Evolutionary conservation across 2,888 invertebrate genomes (phyloP).

Genomic region (Agrilus mali): DNA sequence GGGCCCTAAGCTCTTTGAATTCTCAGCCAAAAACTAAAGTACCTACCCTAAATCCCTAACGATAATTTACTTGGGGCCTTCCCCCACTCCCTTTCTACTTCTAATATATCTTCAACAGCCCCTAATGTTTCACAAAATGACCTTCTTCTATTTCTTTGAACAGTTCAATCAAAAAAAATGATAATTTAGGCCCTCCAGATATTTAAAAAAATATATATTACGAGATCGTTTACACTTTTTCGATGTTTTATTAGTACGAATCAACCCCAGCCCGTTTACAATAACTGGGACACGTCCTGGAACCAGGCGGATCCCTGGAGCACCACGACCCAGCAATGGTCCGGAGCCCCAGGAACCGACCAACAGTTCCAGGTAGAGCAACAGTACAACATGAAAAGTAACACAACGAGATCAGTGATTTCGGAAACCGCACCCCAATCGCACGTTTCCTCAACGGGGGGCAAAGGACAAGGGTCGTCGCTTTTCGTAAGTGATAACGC

Average conservation of each 20-base stretch:
- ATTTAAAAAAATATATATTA: too few species aligned
- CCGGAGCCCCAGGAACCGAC: constrained; percentile 11
- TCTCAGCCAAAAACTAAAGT: too few species aligned
- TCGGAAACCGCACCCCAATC: constrained; percentile 20
- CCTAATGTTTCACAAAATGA: too few species aligned
- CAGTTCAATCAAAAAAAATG: too few species aligned
- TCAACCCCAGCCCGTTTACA: constrained; percentile 22
- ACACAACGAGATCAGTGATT: constrained; percentile 31
- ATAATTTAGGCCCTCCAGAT: too few species aligned
- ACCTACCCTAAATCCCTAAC: too few species aligned
- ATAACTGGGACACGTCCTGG: constrained; percentile 30
- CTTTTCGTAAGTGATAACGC: constrained; percentile 46
- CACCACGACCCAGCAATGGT: constrained; percentile 17
- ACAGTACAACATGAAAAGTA: constrained; percentile 30
- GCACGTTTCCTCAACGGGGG: constrained; percentile 14
- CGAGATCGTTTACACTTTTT: too few species aligned
- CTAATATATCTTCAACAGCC: too few species aligned
- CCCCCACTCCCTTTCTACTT: too few species aligned
- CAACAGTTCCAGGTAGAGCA: constrained; percentile 32
- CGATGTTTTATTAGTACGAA: constrained; percentile 5
- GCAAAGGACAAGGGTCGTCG: constrained; percentile 17
- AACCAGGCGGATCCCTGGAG: constrained; percentile 31
- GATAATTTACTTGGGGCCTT: too few species aligned
- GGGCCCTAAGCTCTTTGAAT: too few species aligned
- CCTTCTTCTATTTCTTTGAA: too few species aligned